A percentile compares a stretch with the other conserved stretches of the same genome.
These are phyloP conservation scores for Tadarida brasiliensis DNA, from an alignment of 2,797 vertebrate genomes.

Conservation along the genomic window DNA sequence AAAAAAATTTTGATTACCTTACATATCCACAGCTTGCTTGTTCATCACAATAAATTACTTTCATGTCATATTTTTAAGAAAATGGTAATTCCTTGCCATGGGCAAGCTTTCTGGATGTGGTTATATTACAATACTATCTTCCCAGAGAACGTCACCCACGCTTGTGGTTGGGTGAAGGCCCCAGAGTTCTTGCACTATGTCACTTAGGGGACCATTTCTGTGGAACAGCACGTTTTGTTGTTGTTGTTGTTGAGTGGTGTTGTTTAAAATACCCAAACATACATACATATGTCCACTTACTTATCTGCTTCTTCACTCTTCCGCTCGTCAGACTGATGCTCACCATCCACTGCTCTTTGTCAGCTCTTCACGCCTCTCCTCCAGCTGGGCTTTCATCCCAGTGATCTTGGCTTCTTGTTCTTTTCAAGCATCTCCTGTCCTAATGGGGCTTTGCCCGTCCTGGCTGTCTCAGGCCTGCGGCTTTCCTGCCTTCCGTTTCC, in stretches of 20 bases:
- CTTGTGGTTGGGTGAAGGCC: background rate
- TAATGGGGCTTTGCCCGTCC: background rate
- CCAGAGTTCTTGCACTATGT: background rate
- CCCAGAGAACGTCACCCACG: background rate
- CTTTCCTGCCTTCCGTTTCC: background rate
- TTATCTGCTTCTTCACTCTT: background rate
- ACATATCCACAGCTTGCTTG: background rate
- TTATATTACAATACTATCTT: background rate
- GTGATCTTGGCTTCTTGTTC: background rate
- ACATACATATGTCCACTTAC: background rate
- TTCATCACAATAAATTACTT: background rate
- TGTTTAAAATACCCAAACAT: background rate
- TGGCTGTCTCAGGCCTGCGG: background rate
- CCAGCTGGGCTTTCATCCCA: background rate
- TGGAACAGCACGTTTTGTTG: background rate
- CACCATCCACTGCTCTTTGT: background rate
- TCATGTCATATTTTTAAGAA: background rate
- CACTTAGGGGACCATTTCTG: background rate
- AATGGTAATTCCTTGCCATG: background rate
- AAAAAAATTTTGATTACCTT: too few species aligned
- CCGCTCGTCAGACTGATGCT: background rate
- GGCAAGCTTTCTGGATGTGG: background rate
- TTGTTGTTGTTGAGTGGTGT: background rate
- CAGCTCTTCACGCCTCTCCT: too few species aligned
- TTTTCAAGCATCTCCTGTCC: background rate